Evolutionary conservation across 2,113 vertebrate species (phyloP), one percentile per base, ranked within the genome.

Genomic region (Willisornis vidua): DNA sequence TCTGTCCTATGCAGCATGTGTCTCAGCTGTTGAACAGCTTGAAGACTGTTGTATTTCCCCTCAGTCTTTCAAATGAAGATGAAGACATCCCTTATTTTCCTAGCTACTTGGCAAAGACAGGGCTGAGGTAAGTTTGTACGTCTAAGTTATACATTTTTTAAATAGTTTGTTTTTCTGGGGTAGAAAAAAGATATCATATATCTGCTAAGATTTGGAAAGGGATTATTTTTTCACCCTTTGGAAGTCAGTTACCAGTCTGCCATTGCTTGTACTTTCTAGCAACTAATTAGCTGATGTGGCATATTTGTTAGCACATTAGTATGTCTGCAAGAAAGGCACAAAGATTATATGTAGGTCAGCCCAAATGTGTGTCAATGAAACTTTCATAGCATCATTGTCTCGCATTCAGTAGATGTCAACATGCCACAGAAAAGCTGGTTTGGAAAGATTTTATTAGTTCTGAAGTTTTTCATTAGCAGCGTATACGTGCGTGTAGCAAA

Each of bases 341-440:
- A 65, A 22, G 15, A 61, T 80, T 83, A 52, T 94, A 93, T 94
- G 78, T 93, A 97, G 96, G 95, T 97, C 92, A 95, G 39, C 48
- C 90, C 77, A 91, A 92, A 79, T 57, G 80, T 66, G 81, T 92
- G 76, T 19, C 92, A 65, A 96, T 96, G 78, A 96, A 97, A 95
- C 89, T 92, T 97, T 96, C 91, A 96, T 94, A 61, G 26, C 70
- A 45, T 25, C 74, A 89, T 66, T 77, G 75, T 90, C 63, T 85
- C 4, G 4, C 37, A 16, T 88, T 92, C 83, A 68, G 65, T 81
- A 23, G 31, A 39, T 68, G 65, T 67, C 90, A 93, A 81, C 75
- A 45, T 75, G 57, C 72, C 73, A 85, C 48, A 72, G 79, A 87
- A 93, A 93, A 81, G 37, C 41, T 61, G 31, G 16, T 85, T 70